Conservation (phyloP, 2,113 vertebrate genomes). For the Limnothrissa miodon region DNA sequence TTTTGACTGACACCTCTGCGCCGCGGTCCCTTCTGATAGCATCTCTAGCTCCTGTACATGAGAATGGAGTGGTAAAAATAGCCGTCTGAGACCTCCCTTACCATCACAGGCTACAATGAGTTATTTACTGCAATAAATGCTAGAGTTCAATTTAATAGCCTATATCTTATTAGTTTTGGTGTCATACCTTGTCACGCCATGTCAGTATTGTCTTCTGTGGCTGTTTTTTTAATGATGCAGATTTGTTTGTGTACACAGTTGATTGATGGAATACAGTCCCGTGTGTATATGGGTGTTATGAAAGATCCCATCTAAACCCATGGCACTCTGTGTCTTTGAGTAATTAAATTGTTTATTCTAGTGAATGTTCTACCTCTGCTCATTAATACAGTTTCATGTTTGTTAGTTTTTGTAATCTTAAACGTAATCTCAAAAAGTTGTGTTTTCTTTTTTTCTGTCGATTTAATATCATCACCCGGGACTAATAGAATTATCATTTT, state of each 20-base stretch:
- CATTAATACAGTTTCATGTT: not conserved
- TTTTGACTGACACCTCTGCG: constrained; percentile 30
- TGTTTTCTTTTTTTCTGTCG: not conserved
- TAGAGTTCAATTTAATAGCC: not conserved
- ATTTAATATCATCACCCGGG: not conserved
- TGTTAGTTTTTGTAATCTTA: not conserved
- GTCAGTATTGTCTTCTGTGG: not conserved
- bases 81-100: not conserved
- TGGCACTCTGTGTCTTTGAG: not conserved
- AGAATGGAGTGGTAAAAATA: not conserved
- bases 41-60: not conserved
- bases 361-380: not conserved
- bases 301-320: not conserved
- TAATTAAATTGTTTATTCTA: not conserved
- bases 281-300: not conserved
- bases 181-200: not conserved
- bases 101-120: not conserved
- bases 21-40: not conserved
- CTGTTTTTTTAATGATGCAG: not conserved
- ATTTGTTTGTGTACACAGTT: not conserved
- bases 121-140: not conserved
- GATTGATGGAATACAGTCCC: not conserved
- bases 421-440: not conserved
- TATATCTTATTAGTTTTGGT: not conserved
- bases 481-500: not conserved